Percentiles rank a stretch among this genome's conserved stretches.
Evolutionary conservation across 2,888 invertebrate genomes (phyloP).

Genomic region (Elegia similella): DNA sequence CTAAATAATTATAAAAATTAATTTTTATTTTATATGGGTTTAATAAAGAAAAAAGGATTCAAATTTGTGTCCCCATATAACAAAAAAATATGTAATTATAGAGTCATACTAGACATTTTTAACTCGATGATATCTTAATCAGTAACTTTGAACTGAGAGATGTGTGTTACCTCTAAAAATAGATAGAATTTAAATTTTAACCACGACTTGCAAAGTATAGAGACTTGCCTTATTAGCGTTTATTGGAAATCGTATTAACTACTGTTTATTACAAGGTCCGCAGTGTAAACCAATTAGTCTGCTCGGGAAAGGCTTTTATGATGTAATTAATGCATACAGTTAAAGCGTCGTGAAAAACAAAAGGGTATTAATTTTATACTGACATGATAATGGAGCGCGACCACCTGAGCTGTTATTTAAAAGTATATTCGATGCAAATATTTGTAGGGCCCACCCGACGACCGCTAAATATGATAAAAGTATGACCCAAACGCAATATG

Average conservation of each 20-base stretch:
- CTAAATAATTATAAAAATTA: no score
- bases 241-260: slow-evolving; percentile 40
- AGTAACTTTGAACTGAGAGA: no score
- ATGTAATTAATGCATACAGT: slow-evolving; percentile 57
- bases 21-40: no score
- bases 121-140: no score
- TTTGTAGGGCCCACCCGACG: slow-evolving; percentile 1
- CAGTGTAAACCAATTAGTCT: slow-evolving; percentile 55
- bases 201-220: background rate
- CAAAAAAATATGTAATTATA: no score
- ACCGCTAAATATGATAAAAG: background rate
- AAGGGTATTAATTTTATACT: slow-evolving; percentile 64
- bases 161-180: no score
- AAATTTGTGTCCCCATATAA: no score
- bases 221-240: slow-evolving; percentile 29
- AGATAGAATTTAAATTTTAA: background rate
- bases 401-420: slow-evolving; percentile 48
- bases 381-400: slow-evolving; percentile 57
- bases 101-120: no score
- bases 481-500: background rate
- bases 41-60: background rate
- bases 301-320: slow-evolving; percentile 56
- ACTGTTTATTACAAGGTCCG: slow-evolving; percentile 45
- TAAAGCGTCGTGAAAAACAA: slow-evolving; percentile 61
- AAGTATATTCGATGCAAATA: slow-evolving; percentile 25